Evolutionary conservation across 1,140 invertebrate species (phyloP).

Genomic region (Drosophila varians): DNA sequence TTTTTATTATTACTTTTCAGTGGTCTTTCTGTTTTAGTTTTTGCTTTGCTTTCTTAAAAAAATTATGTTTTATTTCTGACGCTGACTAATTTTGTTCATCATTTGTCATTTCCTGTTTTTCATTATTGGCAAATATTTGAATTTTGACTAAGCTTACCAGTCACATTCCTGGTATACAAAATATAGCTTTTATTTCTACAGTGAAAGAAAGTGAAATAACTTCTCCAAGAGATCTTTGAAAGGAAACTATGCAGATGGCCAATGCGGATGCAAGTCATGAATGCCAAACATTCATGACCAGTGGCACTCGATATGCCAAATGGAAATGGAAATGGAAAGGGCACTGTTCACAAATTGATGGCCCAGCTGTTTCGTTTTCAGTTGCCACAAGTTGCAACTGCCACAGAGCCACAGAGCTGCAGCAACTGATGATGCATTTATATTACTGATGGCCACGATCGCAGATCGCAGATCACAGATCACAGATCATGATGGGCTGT

Average conservation of each 20-base stretch:
- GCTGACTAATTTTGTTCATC: neutral
- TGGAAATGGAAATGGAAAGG: conserved; percentile 31
- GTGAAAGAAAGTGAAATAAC: too few relatives aligned
- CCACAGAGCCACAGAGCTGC: conserved; percentile 12
- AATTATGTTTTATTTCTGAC: neutral
- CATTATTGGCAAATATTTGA: neutral
- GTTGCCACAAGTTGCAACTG: neutral
- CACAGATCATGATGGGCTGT: conserved; percentile 69
- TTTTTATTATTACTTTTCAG: neutral
- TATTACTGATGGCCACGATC: conserved; percentile 1
- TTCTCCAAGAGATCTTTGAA: neutral
- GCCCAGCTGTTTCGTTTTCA: neutral
- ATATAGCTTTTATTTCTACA: too few relatives aligned
- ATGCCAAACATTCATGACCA: conserved; percentile 46
- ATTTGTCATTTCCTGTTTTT: neutral
- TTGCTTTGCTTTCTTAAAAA: neutral
- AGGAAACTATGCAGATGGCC: conserved; percentile 29
- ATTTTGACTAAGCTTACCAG: too few relatives aligned
- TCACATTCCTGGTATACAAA: too few relatives aligned
- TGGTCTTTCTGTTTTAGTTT: neutral
- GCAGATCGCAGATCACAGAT: conserved; percentile 31
- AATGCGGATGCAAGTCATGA: conserved; percentile 51
- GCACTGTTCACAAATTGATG: conserved; percentile 3
- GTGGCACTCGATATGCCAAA: conserved; percentile 20
- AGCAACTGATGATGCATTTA: conserved; percentile 28